Evolutionary conservation across 2,888 invertebrate genomes (phyloP), one percentile per base, ranked within the genome.

Genomic region (Keiferia lycopersicella): DNA sequence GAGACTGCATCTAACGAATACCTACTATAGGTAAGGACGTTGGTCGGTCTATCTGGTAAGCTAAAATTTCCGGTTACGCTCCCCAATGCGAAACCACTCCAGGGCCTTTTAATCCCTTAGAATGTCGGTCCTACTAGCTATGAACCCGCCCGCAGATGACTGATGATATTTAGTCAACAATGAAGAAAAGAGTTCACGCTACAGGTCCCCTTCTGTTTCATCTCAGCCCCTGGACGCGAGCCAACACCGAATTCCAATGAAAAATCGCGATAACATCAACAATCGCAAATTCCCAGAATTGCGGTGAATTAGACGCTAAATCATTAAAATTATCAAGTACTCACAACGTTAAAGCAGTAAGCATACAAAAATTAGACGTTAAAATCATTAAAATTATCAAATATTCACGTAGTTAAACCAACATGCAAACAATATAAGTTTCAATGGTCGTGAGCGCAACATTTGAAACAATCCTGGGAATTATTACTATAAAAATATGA

Each of bases 241-340:
- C 81, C 81, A 82, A 71, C n/a, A 41, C 64, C 65, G 67, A 72
- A 68, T 67, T 63, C 72, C 76, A 78, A 77, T 79, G 76, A 79
- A 77, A 73, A 73, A 71, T 63, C 50, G 67, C 67, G 73, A 80
- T 78, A 72, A 71, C 68, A 70, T 67, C 63, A 51, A 20, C 39
- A 63, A 20, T 51, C 51, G 16, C 41, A 69, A 71, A 69, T 74
- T 75, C 77, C 68, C 74, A 78, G 70, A 65, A 76, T 72, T 73
- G 73, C 20, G 30, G 26, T 57, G 45, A 56, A 56, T 30, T 22
- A 41, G 26, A 61, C 8, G 16, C 61, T 61, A 41, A 61, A 50
- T 50, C 22, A 53, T 48, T 20, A 18, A 20, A 39, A 39, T 12
- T 58, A 20, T 12, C 38, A 39, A 58, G 11, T 20, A 38, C 30